A percentile compares a stretch with the other conserved stretches of the same genome.
These are phyloP conservation scores for Euthynnus affinis DNA, from an alignment of 2,797 vertebrate species.

Conservation along the genomic window DNA sequence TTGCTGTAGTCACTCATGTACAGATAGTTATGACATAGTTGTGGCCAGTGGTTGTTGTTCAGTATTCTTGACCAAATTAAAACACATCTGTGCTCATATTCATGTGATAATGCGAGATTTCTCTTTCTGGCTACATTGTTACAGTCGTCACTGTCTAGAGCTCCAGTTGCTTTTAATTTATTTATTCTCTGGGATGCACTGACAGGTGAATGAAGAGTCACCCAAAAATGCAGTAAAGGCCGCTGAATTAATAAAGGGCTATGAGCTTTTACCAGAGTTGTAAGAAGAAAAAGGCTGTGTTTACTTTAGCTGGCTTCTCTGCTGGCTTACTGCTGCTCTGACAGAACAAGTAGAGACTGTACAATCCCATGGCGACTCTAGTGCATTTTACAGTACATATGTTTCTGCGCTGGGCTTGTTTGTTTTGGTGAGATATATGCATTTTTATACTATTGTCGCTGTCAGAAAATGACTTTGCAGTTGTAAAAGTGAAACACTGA, in stretches of 20 bases:
- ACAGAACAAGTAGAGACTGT: conserved; percentile 53
- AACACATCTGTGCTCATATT: conserved; percentile 5
- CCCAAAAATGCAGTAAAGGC: conserved; percentile 64
- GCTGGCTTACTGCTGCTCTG: conserved; percentile 44
- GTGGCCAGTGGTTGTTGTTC: not conserved
- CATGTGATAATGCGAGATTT: conserved; percentile 9
- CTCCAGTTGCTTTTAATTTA: conserved; percentile 63
- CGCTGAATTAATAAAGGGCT: conserved; percentile 76
- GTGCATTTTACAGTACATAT: conserved; percentile 68
- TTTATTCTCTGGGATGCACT: conserved; percentile 67
- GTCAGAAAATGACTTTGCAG: conserved; percentile 39
- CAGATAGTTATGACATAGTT: not conserved
- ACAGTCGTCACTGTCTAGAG: conserved; percentile 36
- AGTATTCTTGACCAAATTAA: not conserved
- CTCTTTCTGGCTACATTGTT: conserved; percentile 32
- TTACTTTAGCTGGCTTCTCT: conserved; percentile 62
- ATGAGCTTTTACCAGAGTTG: conserved; percentile 72
- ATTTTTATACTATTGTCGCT: conserved; percentile 57
- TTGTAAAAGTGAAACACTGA: conserved; percentile 30
- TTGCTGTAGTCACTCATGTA: not conserved
- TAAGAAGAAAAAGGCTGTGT: conserved; percentile 62
- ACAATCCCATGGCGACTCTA: conserved; percentile 37
- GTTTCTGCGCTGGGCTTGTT: conserved; percentile 58
- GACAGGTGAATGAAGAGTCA: conserved; percentile 58
- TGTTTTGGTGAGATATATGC: conserved; percentile 62